Evolutionary conservation across 2,113 vertebrate species (phyloP).

Genomic region (Rallus limicola): DNA sequence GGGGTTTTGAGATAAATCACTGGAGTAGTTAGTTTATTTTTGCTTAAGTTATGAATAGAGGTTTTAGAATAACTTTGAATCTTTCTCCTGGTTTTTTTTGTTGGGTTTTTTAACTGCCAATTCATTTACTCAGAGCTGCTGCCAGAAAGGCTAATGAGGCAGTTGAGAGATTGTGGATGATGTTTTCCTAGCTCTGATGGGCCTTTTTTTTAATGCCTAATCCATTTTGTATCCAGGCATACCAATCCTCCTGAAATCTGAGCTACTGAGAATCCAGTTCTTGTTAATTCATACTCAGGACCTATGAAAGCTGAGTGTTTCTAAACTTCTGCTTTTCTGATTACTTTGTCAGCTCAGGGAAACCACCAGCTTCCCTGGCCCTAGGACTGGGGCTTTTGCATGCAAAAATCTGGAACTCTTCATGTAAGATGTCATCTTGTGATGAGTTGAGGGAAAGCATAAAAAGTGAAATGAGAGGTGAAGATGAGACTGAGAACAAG

Average conservation of each 20-base stretch:
- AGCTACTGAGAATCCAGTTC: neutral
- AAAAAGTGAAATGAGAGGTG: neutral
- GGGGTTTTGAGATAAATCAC: neutral
- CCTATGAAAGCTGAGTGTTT: neutral
- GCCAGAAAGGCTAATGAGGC: constrained; percentile 19
- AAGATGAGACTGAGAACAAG: neutral
- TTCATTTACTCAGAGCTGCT: neutral
- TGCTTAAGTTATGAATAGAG: neutral
- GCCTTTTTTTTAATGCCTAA: neutral
- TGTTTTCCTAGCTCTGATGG: constrained; percentile 10
- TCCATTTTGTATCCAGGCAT: neutral
- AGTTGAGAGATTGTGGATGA: constrained; percentile 5
- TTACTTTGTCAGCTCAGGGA: neutral
- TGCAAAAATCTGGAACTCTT: neutral
- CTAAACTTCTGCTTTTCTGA: neutral
- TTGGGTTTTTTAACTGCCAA: neutral
- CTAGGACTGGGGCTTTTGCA: accelerated
- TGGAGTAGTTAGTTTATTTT: too few species aligned
- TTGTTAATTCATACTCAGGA: neutral
- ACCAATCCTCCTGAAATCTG: neutral
- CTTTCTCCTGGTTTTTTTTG: neutral
- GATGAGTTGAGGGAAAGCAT: neutral
- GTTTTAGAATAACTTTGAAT: neutral
- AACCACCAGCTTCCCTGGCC: neutral
- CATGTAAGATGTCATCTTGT: accelerated